Conservation (phyloP, 2,888 invertebrate genomes). For the Odontomyia ornata region DNA sequence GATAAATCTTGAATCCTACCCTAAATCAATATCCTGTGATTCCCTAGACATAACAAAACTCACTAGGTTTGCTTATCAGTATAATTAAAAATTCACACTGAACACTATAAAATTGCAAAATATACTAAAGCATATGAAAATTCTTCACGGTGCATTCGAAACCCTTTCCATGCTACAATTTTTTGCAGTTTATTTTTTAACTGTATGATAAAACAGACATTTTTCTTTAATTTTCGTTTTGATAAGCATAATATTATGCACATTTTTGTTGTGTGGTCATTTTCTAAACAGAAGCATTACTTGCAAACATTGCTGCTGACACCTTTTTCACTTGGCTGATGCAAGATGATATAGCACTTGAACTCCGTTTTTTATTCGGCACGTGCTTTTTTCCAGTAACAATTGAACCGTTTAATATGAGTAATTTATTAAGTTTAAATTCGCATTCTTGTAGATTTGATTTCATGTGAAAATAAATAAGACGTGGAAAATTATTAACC, state of each 20-base stretch:
- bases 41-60: neutral
- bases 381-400: neutral
- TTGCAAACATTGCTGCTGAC: neutral
- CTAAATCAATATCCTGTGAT: neutral
- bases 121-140: conserved; percentile 19
- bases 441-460: no score
- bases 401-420: neutral
- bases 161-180: neutral
- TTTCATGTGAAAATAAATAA: no score
- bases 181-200: neutral
- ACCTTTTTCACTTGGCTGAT: neutral
- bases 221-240: conserved; percentile 12
- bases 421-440: neutral
- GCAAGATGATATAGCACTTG: neutral
- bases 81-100: neutral
- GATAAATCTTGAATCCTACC: neutral
- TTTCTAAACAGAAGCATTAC: neutral
- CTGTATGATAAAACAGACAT: conserved; percentile 11
- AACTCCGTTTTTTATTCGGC: neutral
- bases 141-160: neutral
- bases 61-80: no score
- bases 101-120: neutral
- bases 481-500: no score
- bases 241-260: conserved; percentile 20
- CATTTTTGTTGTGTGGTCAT: neutral